Evolutionary conservation across 2,888 invertebrate species (phyloP), one percentile per base, ranked within the genome.

Genomic region (Cryptus armator): DNA sequence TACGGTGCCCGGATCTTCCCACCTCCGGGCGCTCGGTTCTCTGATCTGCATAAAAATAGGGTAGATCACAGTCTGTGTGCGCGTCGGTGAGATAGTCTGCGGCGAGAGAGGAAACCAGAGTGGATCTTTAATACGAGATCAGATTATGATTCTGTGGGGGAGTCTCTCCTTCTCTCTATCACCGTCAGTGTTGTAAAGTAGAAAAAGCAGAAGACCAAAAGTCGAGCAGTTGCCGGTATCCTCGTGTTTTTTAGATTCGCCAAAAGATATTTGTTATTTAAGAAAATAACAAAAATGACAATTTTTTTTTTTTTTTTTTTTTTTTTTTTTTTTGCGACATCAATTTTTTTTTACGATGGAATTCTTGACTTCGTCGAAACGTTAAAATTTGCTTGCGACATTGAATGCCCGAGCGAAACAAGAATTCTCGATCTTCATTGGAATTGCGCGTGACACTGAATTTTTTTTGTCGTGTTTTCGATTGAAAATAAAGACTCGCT

Each of bases 11-110:
- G 91, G 76, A 81, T 84, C 91, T 92, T 91, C 91, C 90, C 92
- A 92, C 92, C 92, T 92, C 90, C 84, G 90, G 92, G 92, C 92
- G 89, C 90, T 91, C 91, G 37, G 48, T 78, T 84, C 82, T 91
- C 90, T 90, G 92, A 92, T 92, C 92, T 92, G 92, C 92, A 92
- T 92, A 92, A 92, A 92, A 92, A 92, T 92, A 90, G 91, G 90
- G 90, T 90, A 90, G 89, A 85, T 64, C 85, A 72, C 79, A 82
- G 67, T 43, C 78, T 44, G 82, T 14, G 78, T 32, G 72, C 37
- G 74, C 32, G 43, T 83, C 76, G 43, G 77, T 32, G 84, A 85
- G 85, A 78, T 85, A 74, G 85, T 83, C 66, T 75, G 86, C 74
- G 81, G 83, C 75, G 83, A 83, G 24, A 79, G 81, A 79, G 81